Percentiles rank a stretch among this genome's conserved stretches.
phyloP scores from a whole-genome alignment of 2,888 invertebrate genomes.

The Dicranocentrus wangi region DNA sequence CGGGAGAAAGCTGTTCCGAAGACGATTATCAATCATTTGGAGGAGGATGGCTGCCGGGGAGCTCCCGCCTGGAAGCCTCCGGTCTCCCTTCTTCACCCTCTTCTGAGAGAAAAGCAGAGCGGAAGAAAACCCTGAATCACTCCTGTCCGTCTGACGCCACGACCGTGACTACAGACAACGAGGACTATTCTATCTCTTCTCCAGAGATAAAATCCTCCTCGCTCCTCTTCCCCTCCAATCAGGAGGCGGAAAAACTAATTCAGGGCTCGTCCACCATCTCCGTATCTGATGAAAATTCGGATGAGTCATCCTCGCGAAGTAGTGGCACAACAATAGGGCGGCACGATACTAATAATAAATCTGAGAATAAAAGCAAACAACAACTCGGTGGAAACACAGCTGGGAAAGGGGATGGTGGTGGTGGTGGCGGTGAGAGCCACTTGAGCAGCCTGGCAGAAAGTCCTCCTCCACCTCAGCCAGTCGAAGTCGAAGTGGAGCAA shows the following conservation, averaged over 20 bases:
- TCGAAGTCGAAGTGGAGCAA: too few species aligned
- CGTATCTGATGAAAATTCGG: slow-evolving; percentile 68
- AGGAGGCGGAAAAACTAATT: slow-evolving; percentile 61
- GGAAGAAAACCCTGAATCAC: slow-evolving; percentile 61
- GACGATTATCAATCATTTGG: slow-evolving; percentile 62
- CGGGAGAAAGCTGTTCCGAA: slow-evolving; percentile 44
- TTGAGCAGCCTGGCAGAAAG: slow-evolving; percentile 55
- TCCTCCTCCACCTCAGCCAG: slow-evolving; percentile 28
- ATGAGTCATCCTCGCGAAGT: slow-evolving; percentile 68
- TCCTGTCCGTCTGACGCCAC: slow-evolving; percentile 64
- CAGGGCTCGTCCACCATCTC: slow-evolving; percentile 41
- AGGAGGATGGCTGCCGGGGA: slow-evolving; percentile 33
- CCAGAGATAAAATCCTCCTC: slow-evolving; percentile 61
- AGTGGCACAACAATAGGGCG: slow-evolving; percentile 67
- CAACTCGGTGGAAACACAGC: not conserved
- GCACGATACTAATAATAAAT: slow-evolving; percentile 63
- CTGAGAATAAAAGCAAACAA: slow-evolving; percentile 57
- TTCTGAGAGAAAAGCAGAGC: slow-evolving; percentile 45
- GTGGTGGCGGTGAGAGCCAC: slow-evolving; percentile 29
- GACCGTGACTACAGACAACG: slow-evolving; percentile 61
- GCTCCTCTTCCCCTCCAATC: slow-evolving; percentile 45
- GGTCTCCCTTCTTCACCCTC: slow-evolving; percentile 42
- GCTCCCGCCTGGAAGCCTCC: slow-evolving; percentile 44
- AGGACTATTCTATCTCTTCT: slow-evolving; percentile 64
- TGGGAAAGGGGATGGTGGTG: slow-evolving; percentile 28